phyloP scores from a whole-genome alignment of 2,797 vertebrate genomes.

The Sebastolobus altivelis region DNA sequence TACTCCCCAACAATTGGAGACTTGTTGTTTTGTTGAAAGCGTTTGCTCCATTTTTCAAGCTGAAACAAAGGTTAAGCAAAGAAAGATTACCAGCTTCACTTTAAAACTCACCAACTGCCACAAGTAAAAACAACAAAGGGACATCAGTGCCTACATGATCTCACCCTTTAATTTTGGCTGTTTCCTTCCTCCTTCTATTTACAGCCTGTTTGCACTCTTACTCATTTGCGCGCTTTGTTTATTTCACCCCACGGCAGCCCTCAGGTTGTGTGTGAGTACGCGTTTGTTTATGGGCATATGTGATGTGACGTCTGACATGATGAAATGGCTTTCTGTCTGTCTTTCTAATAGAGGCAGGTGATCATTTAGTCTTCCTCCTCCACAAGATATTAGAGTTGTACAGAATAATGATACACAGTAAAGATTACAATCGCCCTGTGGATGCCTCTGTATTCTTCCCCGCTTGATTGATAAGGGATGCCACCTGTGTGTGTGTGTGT shows the following conservation, averaged over 20 bases:
- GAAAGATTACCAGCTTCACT: not conserved
- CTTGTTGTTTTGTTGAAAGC: conserved; percentile 6
- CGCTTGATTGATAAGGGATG: conserved; percentile 63
- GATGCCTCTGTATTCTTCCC: conserved; percentile 43
- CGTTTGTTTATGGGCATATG: conserved; percentile 24
- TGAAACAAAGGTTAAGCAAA: not conserved
- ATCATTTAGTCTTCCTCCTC: conserved; percentile 53
- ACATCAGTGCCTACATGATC: not conserved
- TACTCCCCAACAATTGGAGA: too few relatives aligned
- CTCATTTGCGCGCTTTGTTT: conserved; percentile 55
- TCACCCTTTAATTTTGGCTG: conserved; percentile 27
- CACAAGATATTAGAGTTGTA: conserved; percentile 39
- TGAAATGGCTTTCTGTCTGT: conserved; percentile 20
- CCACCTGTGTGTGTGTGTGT: conserved; percentile 28
- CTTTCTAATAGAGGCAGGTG: conserved; percentile 33
- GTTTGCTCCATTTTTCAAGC: not conserved
- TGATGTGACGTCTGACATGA: conserved; percentile 16
- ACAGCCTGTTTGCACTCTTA: conserved; percentile 27
- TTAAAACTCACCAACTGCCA: conserved; percentile 4
- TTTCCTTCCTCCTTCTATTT: conserved; percentile 31
- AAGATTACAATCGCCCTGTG: conserved; percentile 51
- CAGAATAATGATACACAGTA: conserved; percentile 41
- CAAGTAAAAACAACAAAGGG: conserved; percentile 9
- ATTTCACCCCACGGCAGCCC: conserved; percentile 40
- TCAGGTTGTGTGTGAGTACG: conserved; percentile 1